These are phyloP conservation scores for Perizoma affinitatum DNA, from an alignment of 2,888 invertebrate genomes.

Conservation along the genomic window DNA sequence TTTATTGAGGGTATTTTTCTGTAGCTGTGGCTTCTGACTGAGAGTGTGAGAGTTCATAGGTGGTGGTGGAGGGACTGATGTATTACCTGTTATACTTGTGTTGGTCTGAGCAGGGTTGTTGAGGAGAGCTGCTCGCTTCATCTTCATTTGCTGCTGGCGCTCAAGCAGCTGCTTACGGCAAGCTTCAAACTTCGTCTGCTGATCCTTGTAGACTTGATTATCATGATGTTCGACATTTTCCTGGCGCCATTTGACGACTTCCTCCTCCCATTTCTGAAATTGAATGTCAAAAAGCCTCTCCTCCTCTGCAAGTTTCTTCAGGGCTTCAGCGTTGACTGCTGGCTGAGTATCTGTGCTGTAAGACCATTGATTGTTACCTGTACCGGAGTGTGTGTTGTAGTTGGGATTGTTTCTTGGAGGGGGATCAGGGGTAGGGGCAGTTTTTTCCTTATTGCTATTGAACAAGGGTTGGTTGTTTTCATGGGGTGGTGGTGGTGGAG, in stretches of 20 bases:
- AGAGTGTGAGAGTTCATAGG: constrained; percentile 40
- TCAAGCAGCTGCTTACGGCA: constrained; percentile 91
- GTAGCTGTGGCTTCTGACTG: constrained; percentile 35
- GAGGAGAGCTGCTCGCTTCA: constrained; percentile 78
- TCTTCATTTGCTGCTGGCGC: constrained; percentile 91
- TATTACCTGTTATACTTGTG: constrained; percentile 38
- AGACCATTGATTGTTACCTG: constrained; percentile 63
- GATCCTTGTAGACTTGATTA: constrained; percentile 92
- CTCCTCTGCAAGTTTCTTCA: constrained; percentile 83
- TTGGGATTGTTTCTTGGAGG: constrained; percentile 40
- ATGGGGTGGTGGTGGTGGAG: constrained; percentile 69
- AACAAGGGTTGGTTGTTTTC: constrained; percentile 64
- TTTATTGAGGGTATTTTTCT: constrained; percentile 38
- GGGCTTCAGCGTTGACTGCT: constrained; percentile 63
- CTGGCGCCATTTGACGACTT: constrained; percentile 95
- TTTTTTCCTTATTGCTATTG: constrained; percentile 17
- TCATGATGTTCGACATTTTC: constrained; percentile 97
- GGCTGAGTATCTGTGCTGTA: constrained; percentile 44
- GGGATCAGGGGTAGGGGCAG: constrained; percentile 44
- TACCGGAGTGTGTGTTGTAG: constrained; percentile 45
- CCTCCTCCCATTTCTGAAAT: constrained; percentile 95
- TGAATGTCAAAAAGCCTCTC: constrained; percentile 94
- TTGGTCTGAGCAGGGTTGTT: constrained; percentile 46
- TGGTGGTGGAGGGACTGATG: constrained; percentile 48
- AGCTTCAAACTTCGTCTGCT: constrained; percentile 94